Evolutionary conservation across 1,140 invertebrate genomes (phyloP).

Genomic region (Drosophila melanica): DNA sequence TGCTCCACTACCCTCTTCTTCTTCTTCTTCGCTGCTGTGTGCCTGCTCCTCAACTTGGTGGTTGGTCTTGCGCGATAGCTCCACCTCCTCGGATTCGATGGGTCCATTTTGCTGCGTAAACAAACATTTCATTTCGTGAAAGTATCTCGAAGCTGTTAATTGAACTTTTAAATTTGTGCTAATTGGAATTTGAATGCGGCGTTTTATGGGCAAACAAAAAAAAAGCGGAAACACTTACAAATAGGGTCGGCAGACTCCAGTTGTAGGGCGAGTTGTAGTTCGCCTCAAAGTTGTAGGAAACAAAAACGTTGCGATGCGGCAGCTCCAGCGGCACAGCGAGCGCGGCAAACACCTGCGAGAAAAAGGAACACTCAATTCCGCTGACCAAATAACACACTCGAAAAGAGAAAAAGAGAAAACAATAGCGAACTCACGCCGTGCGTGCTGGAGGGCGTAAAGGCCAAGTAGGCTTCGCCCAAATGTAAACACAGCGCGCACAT

Average conservation of each 20-base stretch:
- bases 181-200: conserved; percentile 51
- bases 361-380: not conserved
- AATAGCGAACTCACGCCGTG: conserved; percentile 64
- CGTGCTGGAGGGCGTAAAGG: conserved; percentile 64
- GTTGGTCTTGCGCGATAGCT: conserved; percentile 44
- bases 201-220: conserved; percentile 55
- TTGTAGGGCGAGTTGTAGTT: conserved; percentile 86
- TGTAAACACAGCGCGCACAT: conserved; percentile 29
- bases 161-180: conserved; percentile 57
- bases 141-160: conserved; percentile 53
- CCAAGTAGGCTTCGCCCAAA: conserved; percentile 28
- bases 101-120: conserved; percentile 66
- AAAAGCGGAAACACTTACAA: conserved; percentile 60
- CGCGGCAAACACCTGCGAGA: conserved; percentile 86
- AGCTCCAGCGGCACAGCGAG: conserved; percentile 89
- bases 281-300: conserved; percentile 91
- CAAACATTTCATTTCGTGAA: conserved; percentile 4
- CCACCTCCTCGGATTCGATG: conserved; percentile 62
- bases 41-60: not conserved
- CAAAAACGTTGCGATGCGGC: conserved; percentile 88
- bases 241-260: conserved; percentile 66
- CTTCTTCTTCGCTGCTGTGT: conserved; percentile 1
- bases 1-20: not conserved
- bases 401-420: too few relatives aligned
- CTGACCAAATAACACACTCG: not conserved